Conservation (phyloP, 1,140 invertebrate genomes). For the Drosophila sturtevanti region DNA sequence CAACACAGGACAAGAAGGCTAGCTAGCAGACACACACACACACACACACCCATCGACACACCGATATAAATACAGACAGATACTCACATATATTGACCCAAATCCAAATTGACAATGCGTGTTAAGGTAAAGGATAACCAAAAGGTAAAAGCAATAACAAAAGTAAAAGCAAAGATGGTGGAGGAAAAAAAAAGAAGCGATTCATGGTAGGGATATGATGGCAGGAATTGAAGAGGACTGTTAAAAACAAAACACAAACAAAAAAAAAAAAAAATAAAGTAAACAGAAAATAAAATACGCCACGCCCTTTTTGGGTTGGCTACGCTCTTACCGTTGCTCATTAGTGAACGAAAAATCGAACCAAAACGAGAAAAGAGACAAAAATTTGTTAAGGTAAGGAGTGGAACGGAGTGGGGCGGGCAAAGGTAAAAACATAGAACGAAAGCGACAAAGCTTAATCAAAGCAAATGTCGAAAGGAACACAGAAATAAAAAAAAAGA, state of each 20-base stretch:
- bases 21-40: constrained; percentile 6
- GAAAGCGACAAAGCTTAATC: constrained; percentile 44
- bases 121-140: constrained; percentile 48
- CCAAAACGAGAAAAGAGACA: constrained; percentile 26
- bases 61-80: neutral
- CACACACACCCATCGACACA: constrained; percentile 24
- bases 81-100: constrained; percentile 62
- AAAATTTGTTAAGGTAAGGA: neutral
- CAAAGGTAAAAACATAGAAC: constrained; percentile 31
- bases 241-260: constrained; percentile 78
- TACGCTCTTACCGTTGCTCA: constrained; percentile 67
- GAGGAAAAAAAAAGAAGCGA: too few relatives aligned
- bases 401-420: constrained; percentile 1
- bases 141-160: constrained; percentile 40
- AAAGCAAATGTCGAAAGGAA: constrained; percentile 39
- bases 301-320: constrained; percentile 68
- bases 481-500: constrained; percentile 26
- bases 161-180: neutral
- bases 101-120: constrained; percentile 58
- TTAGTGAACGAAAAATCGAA: constrained; percentile 70
- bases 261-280: constrained; percentile 66
- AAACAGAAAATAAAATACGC: constrained; percentile 75
- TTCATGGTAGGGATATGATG: too few relatives aligned
- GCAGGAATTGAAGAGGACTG: constrained; percentile 14
- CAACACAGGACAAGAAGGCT: constrained; percentile 28